A percentile compares a stretch with the other conserved stretches of the same genome.
These are phyloP conservation scores for Sakesphorus luctuosus DNA, from an alignment of 2,113 vertebrate genomes.

Conservation along the genomic window DNA sequence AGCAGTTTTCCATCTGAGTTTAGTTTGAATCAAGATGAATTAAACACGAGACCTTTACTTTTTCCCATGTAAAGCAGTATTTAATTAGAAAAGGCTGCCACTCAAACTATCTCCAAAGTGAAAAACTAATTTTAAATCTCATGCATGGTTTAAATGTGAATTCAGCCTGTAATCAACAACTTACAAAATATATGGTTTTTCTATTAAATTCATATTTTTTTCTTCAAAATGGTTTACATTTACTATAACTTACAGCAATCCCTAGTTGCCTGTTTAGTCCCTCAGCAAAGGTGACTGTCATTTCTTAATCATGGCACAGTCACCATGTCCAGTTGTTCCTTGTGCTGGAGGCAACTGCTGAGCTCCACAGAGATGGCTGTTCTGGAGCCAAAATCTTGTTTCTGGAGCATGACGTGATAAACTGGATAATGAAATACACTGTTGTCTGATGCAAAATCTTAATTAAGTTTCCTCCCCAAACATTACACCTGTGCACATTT, in stretches of 20 bases:
- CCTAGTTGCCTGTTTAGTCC: background rate
- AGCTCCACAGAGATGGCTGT: background rate
- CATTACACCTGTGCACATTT: slow-evolving; percentile 28
- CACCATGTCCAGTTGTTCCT: background rate
- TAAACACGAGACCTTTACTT: background rate
- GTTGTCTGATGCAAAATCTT: slow-evolving; percentile 1
- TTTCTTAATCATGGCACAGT: background rate
- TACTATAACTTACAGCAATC: background rate
- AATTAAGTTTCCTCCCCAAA: slow-evolving; percentile 39
- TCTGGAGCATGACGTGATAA: background rate
- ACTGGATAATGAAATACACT: background rate
- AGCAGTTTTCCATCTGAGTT: background rate
- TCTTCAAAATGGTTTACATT: background rate
- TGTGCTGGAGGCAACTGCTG: background rate
- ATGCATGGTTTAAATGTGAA: background rate
- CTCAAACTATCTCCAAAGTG: background rate
- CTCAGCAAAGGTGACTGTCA: background rate
- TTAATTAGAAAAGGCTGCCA: background rate
- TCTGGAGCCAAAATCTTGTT: background rate
- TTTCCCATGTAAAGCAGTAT: background rate
- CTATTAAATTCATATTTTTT: background rate
- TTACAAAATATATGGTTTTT: background rate
- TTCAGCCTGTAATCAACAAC: background rate
- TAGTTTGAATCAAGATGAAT: background rate
- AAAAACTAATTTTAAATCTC: background rate